Percentiles rank a stretch among this genome's conserved stretches.
Evolutionary conservation across 2,113 vertebrate species (phyloP).

Genomic region (Isurus oxyrinchus): DNA sequence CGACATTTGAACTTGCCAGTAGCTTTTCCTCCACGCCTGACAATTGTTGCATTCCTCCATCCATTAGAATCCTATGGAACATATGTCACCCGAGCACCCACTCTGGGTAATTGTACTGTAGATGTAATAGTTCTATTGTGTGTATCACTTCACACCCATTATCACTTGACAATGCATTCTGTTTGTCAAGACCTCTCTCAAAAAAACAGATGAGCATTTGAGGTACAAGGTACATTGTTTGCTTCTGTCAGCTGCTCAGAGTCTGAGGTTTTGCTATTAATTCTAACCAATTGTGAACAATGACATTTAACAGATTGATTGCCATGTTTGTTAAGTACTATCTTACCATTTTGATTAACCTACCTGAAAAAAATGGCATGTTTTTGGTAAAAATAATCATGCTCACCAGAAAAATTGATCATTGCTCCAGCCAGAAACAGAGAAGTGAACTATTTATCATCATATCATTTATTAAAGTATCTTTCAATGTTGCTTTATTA

Average conservation of each 20-base stretch:
- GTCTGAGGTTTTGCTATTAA: neutral
- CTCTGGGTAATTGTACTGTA: neutral
- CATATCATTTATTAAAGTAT: neutral
- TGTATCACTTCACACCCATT: neutral
- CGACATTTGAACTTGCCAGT: neutral
- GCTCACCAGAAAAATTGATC: neutral
- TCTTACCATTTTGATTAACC: neutral
- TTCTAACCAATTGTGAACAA: neutral
- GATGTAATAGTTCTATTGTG: neutral
- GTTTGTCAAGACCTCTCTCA: neutral
- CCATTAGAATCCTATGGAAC: neutral
- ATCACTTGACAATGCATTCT: neutral
- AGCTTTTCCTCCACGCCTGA: neutral
- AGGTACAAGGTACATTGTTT: neutral
- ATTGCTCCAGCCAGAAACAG: neutral
- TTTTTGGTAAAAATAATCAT: neutral
- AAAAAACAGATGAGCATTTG: neutral
- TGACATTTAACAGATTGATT: neutral
- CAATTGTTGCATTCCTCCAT: neutral
- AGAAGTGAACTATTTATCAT: neutral
- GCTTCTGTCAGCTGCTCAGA: neutral
- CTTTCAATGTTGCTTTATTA: neutral
- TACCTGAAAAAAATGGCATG: neutral
- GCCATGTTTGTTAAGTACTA: neutral
- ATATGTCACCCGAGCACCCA: neutral